A percentile compares a stretch with the other conserved stretches of the same genome.
These are phyloP conservation scores for Pedicia rivosa DNA, from an alignment of 2,888 invertebrate genomes.

Conservation along the genomic window DNA sequence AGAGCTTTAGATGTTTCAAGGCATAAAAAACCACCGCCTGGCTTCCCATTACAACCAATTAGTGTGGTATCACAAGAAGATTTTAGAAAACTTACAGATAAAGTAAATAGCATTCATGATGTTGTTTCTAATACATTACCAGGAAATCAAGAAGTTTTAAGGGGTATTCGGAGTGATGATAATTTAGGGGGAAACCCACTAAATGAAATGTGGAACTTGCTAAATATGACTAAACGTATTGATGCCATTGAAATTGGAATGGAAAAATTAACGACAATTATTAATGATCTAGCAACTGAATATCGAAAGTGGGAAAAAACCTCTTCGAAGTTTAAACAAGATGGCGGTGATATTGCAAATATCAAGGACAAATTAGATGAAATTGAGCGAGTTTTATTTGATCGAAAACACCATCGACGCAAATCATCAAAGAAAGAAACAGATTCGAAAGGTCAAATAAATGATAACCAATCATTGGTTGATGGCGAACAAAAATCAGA, in stretches of 20 bases:
- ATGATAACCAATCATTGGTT: too few species aligned
- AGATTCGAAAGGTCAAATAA: too few species aligned
- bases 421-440: too few species aligned
- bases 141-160: conserved; percentile 5
- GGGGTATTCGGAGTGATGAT: conserved; percentile 8
- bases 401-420: too few species aligned
- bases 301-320: conserved; percentile 17
- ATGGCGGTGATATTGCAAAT: conserved; percentile 5
- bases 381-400: background rate
- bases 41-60: conserved; percentile 6
- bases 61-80: conserved; percentile 9
- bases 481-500: too few species aligned
- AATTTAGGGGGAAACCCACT: conserved; percentile 28
- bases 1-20: conserved; percentile 1
- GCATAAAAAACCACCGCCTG: background rate
- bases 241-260: conserved; percentile 46
- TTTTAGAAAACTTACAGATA: conserved; percentile 6
- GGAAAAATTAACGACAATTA: conserved; percentile 40
- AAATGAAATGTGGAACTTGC: conserved; percentile 46
- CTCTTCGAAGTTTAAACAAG: background rate
- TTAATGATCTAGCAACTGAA: conserved; percentile 38
- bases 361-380: conserved; percentile 6
- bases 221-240: conserved; percentile 44
- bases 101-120: conserved; percentile 9
- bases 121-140: conserved; percentile 6